Base-by-base conservation (phyloP, 2,113 vertebrate species). In the Myxocyprinus asiaticus region DNA sequence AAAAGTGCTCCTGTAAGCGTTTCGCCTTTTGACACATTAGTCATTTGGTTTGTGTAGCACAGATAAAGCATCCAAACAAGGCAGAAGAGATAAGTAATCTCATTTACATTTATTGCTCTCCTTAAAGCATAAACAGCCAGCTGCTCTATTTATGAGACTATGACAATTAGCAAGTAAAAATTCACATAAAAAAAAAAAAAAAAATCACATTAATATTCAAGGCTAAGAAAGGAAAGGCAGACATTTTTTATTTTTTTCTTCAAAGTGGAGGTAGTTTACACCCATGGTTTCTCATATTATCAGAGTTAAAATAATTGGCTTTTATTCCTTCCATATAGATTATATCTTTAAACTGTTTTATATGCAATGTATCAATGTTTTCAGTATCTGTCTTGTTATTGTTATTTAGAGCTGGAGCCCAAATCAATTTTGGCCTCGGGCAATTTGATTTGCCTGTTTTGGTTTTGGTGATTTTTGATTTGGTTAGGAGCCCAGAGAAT, bases 121-220 rank as follows among this genome's bases (percentile, higher is more conserved):
- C 77, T 77, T 86, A 79, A 76, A 82, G 78, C 70, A 78, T 76
- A 81, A 86, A 80, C 66, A 70, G 78, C 78, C 78, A 82, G 78
- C 78, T 84, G 83, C 72, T 81, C 78, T 69, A 66, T 81, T 83
- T 83, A 67, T 71, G 74, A 76, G 73, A 76, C 42, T 70, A 58
- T 53, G 67, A 83, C 81, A 87, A 85, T 80, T 83, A 82, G 68
- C 69, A 76, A 71, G 76, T 72, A 66, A 83, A 81, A 55, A 67
- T 76, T 33, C 22, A 33, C 22, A 33, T 33, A 33, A 33, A 33
- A 33, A 33, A 74, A 17, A n/a, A n/a, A n/a, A n/a, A 79, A 74
- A 17, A 85, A 85, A 69, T 7, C 5, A 10, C 9, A 74, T 69
- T 79, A 65, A 79, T 80, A 78, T 71, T 71, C 66, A 59, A 74